phyloP scores from a whole-genome alignment of 2,888 invertebrate genomes.

The Melanophora roralis region DNA sequence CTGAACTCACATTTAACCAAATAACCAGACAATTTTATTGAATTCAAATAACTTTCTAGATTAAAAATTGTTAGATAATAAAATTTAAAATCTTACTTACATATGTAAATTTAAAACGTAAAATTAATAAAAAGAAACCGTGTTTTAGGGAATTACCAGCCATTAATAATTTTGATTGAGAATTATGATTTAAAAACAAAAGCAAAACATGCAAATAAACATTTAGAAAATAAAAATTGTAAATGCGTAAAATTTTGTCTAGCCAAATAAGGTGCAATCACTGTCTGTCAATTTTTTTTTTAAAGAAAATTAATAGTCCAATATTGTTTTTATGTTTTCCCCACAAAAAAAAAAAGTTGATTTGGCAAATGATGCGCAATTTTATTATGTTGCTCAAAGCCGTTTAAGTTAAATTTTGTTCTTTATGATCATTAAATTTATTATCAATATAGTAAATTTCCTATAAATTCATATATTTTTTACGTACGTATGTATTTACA shows the following conservation, averaged over 20 bases:
- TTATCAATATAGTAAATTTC: background rate
- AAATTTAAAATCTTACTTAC: no score
- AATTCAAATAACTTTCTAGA: background rate
- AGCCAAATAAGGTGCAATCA: background rate
- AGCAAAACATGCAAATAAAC: background rate
- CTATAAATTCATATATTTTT: background rate
- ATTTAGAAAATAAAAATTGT: background rate
- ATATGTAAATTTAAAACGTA: no score
- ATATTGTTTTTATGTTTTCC: conserved; percentile 7
- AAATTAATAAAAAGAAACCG: background rate
- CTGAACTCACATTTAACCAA: background rate
- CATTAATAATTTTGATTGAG: background rate
- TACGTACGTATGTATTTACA: background rate
- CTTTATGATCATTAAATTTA: conserved; percentile 9
- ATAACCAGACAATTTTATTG: background rate
- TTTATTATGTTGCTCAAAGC: background rate
- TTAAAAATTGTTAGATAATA: background rate
- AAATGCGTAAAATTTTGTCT: background rate
- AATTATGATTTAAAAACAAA: background rate
- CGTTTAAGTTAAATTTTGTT: background rate
- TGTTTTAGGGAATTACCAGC: background rate
- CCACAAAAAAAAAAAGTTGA: background rate
- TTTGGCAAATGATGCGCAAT: background rate
- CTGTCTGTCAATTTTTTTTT: background rate
- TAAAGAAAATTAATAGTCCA: conserved; percentile 32